phyloP scores from a whole-genome alignment of 2,888 invertebrate species.

The Microchrysa polita region DNA sequence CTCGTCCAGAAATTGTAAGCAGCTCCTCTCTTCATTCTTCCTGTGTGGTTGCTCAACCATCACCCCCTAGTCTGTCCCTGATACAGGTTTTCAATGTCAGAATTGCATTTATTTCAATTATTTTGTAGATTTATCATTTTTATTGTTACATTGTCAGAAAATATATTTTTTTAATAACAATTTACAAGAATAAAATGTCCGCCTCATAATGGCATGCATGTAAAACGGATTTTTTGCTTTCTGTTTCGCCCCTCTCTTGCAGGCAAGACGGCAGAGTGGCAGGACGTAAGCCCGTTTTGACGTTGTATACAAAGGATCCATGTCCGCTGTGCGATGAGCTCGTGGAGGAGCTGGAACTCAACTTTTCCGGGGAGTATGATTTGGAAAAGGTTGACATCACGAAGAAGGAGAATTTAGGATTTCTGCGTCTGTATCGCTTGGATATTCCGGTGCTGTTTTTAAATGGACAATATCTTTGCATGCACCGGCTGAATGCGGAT shows the following conservation, averaged over 20 bases:
- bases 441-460: constrained; percentile 91
- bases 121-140: background rate
- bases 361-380: constrained; percentile 70
- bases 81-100: background rate
- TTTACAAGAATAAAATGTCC: background rate
- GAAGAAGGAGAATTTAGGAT: constrained; percentile 75
- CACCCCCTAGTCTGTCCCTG: background rate
- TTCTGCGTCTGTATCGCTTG: constrained; percentile 77
- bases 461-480: constrained; percentile 83
- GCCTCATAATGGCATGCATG: background rate
- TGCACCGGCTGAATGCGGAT: constrained; percentile 73
- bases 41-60: background rate
- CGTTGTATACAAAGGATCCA: constrained; percentile 82
- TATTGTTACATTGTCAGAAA: no score
- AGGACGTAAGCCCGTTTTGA: constrained; percentile 70
- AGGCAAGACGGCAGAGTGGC: background rate
- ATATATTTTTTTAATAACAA: no score
- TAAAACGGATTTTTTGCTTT: background rate
- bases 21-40: background rate
- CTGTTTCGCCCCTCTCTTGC: background rate
- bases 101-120: background rate
- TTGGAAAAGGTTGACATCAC: constrained; percentile 82
- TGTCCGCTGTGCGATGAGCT: constrained; percentile 85
- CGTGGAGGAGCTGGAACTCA: constrained; percentile 71
- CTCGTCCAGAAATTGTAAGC: constrained; percentile 93